Base-by-base conservation (phyloP, 1,140 invertebrate genomes). In the Nasonia longicornis region DNA sequence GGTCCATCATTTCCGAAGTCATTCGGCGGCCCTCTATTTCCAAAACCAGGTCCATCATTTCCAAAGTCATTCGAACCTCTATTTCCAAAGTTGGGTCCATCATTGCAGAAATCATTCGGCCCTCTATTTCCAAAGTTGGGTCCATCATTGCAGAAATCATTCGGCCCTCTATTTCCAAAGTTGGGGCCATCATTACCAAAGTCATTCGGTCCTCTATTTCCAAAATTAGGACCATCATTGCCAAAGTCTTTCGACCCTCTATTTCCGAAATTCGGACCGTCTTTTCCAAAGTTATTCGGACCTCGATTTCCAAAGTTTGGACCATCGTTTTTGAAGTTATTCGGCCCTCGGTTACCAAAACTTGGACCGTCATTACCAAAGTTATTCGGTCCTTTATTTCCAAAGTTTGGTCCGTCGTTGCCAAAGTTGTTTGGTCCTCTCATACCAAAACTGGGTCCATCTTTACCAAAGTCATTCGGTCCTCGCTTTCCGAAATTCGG, bases 1-100 rank as follows among this genome's bases (percentile, higher is more conserved):
- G 80, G 48, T 71, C 80, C 70, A 11, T 80, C 84, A 16, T 84
- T 77, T 20, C 84, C 83, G n/a, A 86, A 87, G 16, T 86, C 84
- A 74, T 83, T 83, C 16, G 20, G 78, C 31, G 26, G 26, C 26
- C 81, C 73, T 16, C 52, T 26, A n/a, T 76, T 76, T 11, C 73
- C 48, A 20, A 31, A 76, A 31, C 63, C 16, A 64, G 73, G 73
- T 10, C 73, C 73, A 31, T 31, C 6, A 64, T 76, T 63, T 10
- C 31, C 29, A 64, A 76, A 76, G 12, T 76, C 31, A n/a, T 64
- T 64, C 2, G 74, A 20, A 3, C 74, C 74, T 22, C 58, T 26
- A n/a, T 64, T 64, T 63, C 74, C 48, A 20, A 76, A 76, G 26
- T 38, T 38, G 2, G 48, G 74, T 0, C 74, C 74, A n/a, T 29